Evolutionary conservation across 2,888 invertebrate genomes (phyloP), one percentile per base, ranked within the genome.

Genomic region (Mimas tiliae): DNA sequence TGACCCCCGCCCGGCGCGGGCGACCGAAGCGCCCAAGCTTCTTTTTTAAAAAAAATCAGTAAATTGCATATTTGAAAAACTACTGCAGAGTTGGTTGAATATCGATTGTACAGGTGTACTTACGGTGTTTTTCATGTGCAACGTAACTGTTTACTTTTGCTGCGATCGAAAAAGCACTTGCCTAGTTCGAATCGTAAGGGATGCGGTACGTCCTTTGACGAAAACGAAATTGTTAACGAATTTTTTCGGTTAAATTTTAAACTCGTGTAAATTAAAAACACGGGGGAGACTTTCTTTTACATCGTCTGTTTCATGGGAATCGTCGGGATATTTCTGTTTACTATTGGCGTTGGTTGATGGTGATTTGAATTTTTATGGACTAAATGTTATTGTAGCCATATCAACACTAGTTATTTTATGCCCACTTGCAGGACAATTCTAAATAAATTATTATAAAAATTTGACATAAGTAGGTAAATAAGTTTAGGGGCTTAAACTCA

Each of bases 11-110:
- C 80, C 85, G 83, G 83, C 79, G 88, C 83, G 19, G 80, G 81
- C 79, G 69, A 72, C 81, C 81, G 76, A 80, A 66, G 67, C 66
- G 67, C 58, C 66, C 69, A 74, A 75, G 76, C 73, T 87, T 86
- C 82, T 89, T 89, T 90, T 90, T 87, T 85, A 88, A 38, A 27
- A 21, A 55, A 58, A 92, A 92, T 92, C 91, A 90, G 89, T 89
- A 92, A 93, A 92, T 91, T 92, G 91, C 91, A 91, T 92, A 93
- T 93, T 90, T 91, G 90, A 91, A 91, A 92, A 91, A 92, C 91
- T 92, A 91, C 87, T 84, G 82, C 83, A 70, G 72, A 73, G 69
- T 74, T 73, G 73, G 73, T 70, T 42, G 69, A 70, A 76, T 78
- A 74, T 78, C 81, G 80, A 83, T 81, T 81, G 80, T 76, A 77